Evolutionary conservation across 2,113 vertebrate species (phyloP), one percentile per base, ranked within the genome.

Genomic region (Dipodomys spectabilis): DNA sequence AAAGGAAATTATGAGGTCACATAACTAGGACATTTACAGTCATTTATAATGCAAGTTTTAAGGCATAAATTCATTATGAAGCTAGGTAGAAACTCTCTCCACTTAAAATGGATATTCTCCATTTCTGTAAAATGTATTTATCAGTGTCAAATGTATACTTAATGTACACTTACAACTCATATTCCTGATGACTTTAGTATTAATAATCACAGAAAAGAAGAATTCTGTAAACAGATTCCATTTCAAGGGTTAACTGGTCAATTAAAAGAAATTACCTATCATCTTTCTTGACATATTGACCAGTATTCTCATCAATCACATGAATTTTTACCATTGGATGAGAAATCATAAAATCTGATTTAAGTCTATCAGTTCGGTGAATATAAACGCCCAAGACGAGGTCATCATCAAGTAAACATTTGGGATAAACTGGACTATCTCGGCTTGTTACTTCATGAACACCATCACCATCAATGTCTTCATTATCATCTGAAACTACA

Each of bases 241-340:
- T 73, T 35, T 86, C 44, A 92, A 94, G 57, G 23, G 25, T 7
- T 53, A 25, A 57, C 5, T 64, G 2, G 32, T 0, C 7, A 90
- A 86, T 64, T 81, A 95, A n/a, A 93, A 88, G 68, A 96, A 96
- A 74, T 98, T 95, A 99, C 99, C 99, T 98, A 88, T 99, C 97
- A 87, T 99, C 98, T 97, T 99, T 99, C 97, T 98, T 99, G 95
- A 99, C 98, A 75, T 99, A 99, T 39, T 99, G 98, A 45, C 99
- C 99, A 57, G 98, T 99, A 87, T 93, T 97, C 93, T 99, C 98
- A 96, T 99, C 99, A 77, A 99, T 97, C 44, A 99, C 93, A 20
- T 99, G 99, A 95, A 99, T 98, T 98, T 99, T 99, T 94, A 99
- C 99, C 98, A 99, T 98, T 18, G 99, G 99, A 94, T 98, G 98